Percentiles rank a stretch among this genome's conserved stretches.
Evolutionary conservation across 2,113 vertebrate genomes (phyloP).

Genomic region (Amphiprion percula): DNA sequence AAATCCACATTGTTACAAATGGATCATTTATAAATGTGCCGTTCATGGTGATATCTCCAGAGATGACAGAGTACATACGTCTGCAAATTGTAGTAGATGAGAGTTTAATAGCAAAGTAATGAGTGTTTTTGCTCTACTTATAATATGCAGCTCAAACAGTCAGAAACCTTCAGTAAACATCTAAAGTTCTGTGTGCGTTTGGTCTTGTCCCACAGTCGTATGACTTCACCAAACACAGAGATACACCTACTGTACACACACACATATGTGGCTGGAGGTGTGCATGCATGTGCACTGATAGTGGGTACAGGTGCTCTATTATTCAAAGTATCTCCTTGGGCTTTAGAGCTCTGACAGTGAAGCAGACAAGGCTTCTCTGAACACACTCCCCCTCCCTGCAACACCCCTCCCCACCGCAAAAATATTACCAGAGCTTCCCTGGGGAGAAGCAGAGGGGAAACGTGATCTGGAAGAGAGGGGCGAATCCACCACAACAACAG

Average conservation of each 20-base stretch:
- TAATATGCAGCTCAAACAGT: constrained; percentile 37
- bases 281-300: constrained; percentile 41
- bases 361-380: constrained; percentile 61
- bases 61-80: constrained; percentile 60
- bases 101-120: constrained; percentile 74
- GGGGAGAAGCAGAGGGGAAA: constrained; percentile 75
- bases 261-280: constrained; percentile 36
- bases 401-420: constrained; percentile 68
- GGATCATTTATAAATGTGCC: constrained; percentile 66
- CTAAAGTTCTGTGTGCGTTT: constrained; percentile 23
- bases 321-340: constrained; percentile 82
- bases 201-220: background rate
- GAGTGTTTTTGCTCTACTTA: constrained; percentile 47
- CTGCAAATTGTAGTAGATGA: constrained; percentile 65
- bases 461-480: constrained; percentile 82
- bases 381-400: constrained; percentile 24
- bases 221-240: constrained; percentile 11
- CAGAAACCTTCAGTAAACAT: constrained; percentile 24
- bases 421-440: constrained; percentile 81
- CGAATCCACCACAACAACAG: constrained; percentile 85
- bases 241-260: constrained; percentile 12
- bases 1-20: constrained; percentile 62
- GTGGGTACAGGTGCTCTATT: constrained; percentile 80
- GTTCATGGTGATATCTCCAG: constrained; percentile 48
- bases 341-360: constrained; percentile 79